Base-by-base conservation (phyloP, 2,888 invertebrate genomes). In the Thalpophila matura region DNA sequence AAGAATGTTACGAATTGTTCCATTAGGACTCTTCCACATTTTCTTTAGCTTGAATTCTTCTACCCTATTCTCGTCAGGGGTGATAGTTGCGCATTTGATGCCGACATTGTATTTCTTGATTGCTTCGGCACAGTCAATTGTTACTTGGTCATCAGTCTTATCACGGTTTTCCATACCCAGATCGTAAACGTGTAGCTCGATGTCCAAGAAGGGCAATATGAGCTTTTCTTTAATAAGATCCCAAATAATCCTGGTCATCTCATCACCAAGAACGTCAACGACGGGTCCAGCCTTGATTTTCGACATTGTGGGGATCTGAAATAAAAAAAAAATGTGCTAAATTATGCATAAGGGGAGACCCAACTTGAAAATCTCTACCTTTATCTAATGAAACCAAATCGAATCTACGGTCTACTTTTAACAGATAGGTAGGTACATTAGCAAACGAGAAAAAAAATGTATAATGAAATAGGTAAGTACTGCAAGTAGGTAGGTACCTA, bases 181-280 rank as follows among this genome's bases (percentile, higher is more conserved):
- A 92, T 99, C 99, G 90, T 96, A 99, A 6, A 97, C 97, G 87
- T 99, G 98, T 58, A 99, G 92, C 89, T 99, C 99, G 79, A 99
- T 97, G 87, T 99, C 99, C 82, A 99, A 95, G 93, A 98, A 99
- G 0, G 99, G 99, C 69, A 99, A 94, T 86, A 99, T 99, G 35
- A 99, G 96, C 91, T 99, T 99, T 61, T 99, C 96, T 93, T 99
- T 99, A 83, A 99, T 99, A 33, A 98, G 96, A 86, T 99, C 99
- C 99, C 99, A 99, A 88, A 99, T 99, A 75, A 99, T 98, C 82
- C 99, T 96, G 38, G 98, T 98, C 98, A 98, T 98, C 93, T 99
- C 99, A 96, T 99, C 98, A n/a, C 99, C 99, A 54, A 98, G 96
- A 83, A 98, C 96, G 89, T 99, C 98, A 46, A 99, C 99, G 70